Evolutionary conservation across 2,888 invertebrate genomes (phyloP).

Genomic region (Agrotis exclamationis): DNA sequence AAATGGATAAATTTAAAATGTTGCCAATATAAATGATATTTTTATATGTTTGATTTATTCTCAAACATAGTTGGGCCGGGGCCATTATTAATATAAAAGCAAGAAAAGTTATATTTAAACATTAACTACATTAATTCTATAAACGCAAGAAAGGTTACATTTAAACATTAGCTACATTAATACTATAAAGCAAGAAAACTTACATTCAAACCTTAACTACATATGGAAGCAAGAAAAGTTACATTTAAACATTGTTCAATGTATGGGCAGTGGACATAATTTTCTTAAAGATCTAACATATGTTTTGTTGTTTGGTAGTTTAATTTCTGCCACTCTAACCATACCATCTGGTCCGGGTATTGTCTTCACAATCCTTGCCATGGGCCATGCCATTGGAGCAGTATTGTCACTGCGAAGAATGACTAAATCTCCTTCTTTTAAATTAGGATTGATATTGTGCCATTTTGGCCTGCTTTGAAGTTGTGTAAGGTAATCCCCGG

Average conservation of each 20-base stretch:
- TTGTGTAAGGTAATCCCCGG: neutral
- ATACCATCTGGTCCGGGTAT: conserved; percentile 2
- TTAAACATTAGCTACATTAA: too few species aligned
- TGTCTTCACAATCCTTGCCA: conserved; percentile 7
- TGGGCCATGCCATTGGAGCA: neutral
- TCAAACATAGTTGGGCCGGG: too few species aligned
- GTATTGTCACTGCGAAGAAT: conserved; percentile 3
- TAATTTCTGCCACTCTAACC: neutral
- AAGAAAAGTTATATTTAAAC: too few species aligned
- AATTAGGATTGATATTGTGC: neutral
- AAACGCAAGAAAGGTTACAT: too few species aligned
- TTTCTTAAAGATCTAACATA: neutral
- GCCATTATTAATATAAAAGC: too few species aligned
- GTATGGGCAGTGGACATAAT: neutral
- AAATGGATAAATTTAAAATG: too few species aligned
- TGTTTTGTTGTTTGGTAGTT: conserved; percentile 2
- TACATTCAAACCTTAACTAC: too few species aligned
- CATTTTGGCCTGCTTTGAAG: neutral
- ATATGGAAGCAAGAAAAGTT: too few species aligned
- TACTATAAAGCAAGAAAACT: too few species aligned
- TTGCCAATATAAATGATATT: too few species aligned
- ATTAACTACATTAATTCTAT: too few species aligned
- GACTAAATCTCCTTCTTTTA: conserved; percentile 9
- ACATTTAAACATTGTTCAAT: neutral
- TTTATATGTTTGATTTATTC: too few species aligned